Base-by-base conservation (phyloP, 1,140 invertebrate species). In the Dendroctonus ponderosae region DNA sequence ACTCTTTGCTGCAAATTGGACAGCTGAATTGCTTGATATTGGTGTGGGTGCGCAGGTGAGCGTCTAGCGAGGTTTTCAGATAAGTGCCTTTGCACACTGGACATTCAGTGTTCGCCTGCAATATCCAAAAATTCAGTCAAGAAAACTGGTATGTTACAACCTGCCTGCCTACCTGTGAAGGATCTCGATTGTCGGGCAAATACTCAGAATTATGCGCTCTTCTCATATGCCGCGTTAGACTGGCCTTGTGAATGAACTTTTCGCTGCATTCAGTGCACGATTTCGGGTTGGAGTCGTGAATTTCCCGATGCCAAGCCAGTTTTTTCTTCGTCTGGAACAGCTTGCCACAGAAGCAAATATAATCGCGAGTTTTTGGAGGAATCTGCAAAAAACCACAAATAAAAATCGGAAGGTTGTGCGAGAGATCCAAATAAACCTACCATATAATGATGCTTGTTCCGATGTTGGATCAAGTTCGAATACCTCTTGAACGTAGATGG, bases 401-500 rank as follows among this genome's bases (percentile, higher is more conserved):
- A 50, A 37, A 48, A 49, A 38, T 50, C 50, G 2, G 44, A 50
- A 12, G 11, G 14, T 26, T 26, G 26, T 39, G 0, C 5, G 5
- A 56, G 7, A 12, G 9, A 0, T 7, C 40, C 49, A 26, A 15
- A 6, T 11, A 46, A 38, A 52, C 48, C 44, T 42, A 67, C 65
- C 50, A 67, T 60, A 54, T 62, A 80, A 73, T 89, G 87, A 75
- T 86, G 85, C 6, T 83, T 80, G 71, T 88, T 91, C 69, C 89
- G 87, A 77, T 95, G 92, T 74, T 93, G 91, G 9, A 91, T 89
- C 71, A 94, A 83, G 78, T 93, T 93, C 59, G 91, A 92, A 77
- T 92, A 88, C 11, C 92, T 84, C 26, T 89, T 85, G 78, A 94
- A 95, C n/a, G 86, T 87, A 75, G 91, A 87, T 70, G 89, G 87